These are phyloP conservation scores for Varanus salvator DNA, from an alignment of 2,113 vertebrate species.

Conservation along the genomic window DNA sequence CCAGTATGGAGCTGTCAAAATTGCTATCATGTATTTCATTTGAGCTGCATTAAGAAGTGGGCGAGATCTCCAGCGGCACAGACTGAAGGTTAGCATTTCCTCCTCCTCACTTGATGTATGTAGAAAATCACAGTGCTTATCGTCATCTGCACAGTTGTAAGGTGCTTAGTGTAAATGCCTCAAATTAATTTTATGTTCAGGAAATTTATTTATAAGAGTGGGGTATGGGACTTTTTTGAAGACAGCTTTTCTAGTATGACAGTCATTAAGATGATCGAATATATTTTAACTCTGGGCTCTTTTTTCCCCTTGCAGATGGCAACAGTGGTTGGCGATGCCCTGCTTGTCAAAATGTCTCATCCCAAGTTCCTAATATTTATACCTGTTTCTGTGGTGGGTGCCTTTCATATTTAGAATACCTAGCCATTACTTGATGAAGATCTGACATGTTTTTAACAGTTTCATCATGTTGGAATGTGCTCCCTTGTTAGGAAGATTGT, in stretches of 20 bases:
- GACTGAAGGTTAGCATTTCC: constrained; percentile 84
- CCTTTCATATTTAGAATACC: constrained; percentile 29
- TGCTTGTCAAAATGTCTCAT: constrained; percentile 93
- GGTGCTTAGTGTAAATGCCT: background rate
- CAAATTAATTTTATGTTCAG: background rate
- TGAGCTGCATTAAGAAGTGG: constrained; percentile 98
- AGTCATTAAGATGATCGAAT: background rate
- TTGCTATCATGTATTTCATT: constrained; percentile 96
- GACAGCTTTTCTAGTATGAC: background rate
- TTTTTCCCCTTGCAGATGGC: constrained; percentile 79
- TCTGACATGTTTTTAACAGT: background rate
- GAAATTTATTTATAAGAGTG: background rate
- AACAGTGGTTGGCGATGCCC: constrained; percentile 96
- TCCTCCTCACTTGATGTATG: background rate
- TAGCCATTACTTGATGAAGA: background rate
- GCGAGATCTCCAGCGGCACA: constrained; percentile 95
- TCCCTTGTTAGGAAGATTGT: background rate
- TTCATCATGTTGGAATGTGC: background rate
- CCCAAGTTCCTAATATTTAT: constrained; percentile 86
- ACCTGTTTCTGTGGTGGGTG: constrained; percentile 96
- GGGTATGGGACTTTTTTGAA: background rate
- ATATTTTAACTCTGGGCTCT: no score
- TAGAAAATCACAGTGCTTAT: background rate
- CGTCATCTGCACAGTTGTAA: background rate
- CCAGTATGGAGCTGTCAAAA: constrained; percentile 97